These are phyloP conservation scores for Reticulitermes lucifugus DNA, from an alignment of 2,888 invertebrate species.

Conservation along the genomic window DNA sequence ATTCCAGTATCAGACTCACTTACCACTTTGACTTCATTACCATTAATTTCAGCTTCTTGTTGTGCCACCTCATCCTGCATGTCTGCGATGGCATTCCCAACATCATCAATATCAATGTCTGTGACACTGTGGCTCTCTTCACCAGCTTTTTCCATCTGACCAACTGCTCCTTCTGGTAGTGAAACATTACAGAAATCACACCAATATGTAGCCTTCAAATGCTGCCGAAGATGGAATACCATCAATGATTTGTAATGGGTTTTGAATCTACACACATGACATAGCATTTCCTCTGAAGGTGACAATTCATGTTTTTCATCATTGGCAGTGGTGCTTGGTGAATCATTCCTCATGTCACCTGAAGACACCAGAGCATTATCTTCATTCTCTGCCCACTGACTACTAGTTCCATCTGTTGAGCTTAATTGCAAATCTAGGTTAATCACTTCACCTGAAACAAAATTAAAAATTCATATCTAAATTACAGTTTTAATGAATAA, in stretches of 20 bases:
- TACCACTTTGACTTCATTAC: not conserved
- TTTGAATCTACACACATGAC: slow-evolving; percentile 35
- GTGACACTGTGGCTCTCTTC: not conserved
- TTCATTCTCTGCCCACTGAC: not conserved
- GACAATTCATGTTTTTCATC: not conserved
- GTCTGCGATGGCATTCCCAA: not conserved
- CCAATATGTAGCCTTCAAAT: slow-evolving; percentile 24
- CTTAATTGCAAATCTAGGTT: not conserved
- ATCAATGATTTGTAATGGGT: slow-evolving; percentile 33
- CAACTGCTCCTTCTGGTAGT: not conserved
- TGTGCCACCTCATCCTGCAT: not conserved
- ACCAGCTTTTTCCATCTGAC: not conserved
- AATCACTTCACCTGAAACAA: not conserved
- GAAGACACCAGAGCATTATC: not conserved
- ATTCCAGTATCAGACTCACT: not conserved
- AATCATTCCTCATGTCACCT: not conserved
- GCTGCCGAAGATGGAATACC: slow-evolving; percentile 39
- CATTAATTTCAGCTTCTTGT: not conserved
- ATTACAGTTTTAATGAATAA: not conserved
- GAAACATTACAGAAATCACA: slow-evolving; percentile 38
- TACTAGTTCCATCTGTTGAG: not conserved
- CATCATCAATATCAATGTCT: not conserved
- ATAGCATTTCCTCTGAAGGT: not conserved
- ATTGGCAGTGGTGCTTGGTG: not conserved
- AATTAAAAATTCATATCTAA: not conserved